Evolutionary conservation across 2,888 invertebrate genomes (phyloP).

Genomic region (Andricus curvator): DNA sequence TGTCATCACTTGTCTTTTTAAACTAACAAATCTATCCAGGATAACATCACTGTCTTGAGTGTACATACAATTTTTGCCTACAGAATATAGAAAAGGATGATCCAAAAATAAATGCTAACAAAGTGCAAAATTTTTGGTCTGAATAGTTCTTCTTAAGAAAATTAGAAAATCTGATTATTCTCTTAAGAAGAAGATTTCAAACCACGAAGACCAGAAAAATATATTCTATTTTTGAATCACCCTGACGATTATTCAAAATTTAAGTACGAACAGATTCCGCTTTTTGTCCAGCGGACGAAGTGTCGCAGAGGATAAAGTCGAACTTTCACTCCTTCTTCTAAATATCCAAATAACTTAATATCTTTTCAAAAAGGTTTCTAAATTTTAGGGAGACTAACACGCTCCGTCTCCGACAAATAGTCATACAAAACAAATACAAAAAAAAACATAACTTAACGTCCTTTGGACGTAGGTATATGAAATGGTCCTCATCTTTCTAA

Average conservation of each 20-base stretch:
- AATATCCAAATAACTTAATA: constrained; percentile 26
- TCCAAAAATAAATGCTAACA: constrained; percentile 18
- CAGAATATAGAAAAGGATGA: not conserved
- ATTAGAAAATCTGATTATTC: not conserved
- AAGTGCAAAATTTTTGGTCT: constrained; percentile 4
- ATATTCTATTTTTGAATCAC: constrained; percentile 25
- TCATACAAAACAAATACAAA: constrained; percentile 42
- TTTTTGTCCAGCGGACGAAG: not conserved
- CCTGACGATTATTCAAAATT: not conserved
- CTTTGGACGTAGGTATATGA: constrained; percentile 17
- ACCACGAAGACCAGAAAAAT: not conserved
- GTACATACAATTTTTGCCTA: not conserved
- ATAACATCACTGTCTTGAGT: constrained; percentile 26
- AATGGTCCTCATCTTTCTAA: constrained; percentile 35
- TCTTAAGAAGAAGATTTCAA: constrained; percentile 13
- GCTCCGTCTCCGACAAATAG: constrained; percentile 32
- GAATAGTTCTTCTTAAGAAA: constrained; percentile 35
- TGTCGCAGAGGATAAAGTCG: constrained; percentile 26
- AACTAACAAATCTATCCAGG: not conserved
- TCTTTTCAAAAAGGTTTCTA: constrained; percentile 6
- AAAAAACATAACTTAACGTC: constrained; percentile 37
- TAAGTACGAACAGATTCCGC: not conserved
- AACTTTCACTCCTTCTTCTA: constrained; percentile 27
- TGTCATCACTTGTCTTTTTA: not conserved
- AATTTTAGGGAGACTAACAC: constrained; percentile 29